Evolutionary conservation across 2,113 vertebrate genomes (phyloP).

Genomic region (Oncorhynchus keta): DNA sequence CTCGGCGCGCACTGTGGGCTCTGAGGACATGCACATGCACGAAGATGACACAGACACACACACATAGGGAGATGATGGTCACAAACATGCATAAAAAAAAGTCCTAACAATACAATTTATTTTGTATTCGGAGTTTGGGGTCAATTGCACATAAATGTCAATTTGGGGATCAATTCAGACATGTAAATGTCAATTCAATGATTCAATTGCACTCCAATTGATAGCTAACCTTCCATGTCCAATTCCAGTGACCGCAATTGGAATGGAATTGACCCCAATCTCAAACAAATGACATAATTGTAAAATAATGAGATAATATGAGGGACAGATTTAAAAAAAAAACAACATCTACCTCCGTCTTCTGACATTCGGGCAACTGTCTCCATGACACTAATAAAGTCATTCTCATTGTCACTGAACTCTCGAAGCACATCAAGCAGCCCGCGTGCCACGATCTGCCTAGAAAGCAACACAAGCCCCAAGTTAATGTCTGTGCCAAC

Average conservation of each 20-base stretch:
- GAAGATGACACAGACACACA: not conserved
- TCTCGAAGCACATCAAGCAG: conserved; percentile 85
- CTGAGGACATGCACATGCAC: conserved; percentile 61
- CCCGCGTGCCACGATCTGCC: conserved; percentile 87
- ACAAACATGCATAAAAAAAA: not conserved
- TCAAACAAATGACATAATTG: not conserved
- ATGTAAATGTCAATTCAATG: not conserved
- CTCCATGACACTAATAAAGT: conserved; percentile 87
- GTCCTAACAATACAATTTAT: not conserved
- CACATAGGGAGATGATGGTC: not conserved
- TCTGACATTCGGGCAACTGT: conserved; percentile 86
- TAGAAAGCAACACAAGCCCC: conserved; percentile 63
- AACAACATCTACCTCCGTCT: conserved; percentile 81
- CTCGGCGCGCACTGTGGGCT: conserved; percentile 86
- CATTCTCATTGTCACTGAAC: conserved; percentile 86
- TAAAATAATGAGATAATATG: not conserved
- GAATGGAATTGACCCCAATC: not conserved
- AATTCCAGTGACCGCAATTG: not conserved
- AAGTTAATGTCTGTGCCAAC: conserved; percentile 31
- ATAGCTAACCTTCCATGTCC: not conserved
- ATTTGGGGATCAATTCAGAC: not conserved
- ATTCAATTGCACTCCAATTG: not conserved
- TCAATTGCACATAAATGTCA: not conserved
- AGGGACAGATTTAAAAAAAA: not conserved
- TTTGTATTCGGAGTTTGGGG: not conserved